Conservation (phyloP, 2,888 invertebrate genomes). For the Therioaphis trifolii region DNA sequence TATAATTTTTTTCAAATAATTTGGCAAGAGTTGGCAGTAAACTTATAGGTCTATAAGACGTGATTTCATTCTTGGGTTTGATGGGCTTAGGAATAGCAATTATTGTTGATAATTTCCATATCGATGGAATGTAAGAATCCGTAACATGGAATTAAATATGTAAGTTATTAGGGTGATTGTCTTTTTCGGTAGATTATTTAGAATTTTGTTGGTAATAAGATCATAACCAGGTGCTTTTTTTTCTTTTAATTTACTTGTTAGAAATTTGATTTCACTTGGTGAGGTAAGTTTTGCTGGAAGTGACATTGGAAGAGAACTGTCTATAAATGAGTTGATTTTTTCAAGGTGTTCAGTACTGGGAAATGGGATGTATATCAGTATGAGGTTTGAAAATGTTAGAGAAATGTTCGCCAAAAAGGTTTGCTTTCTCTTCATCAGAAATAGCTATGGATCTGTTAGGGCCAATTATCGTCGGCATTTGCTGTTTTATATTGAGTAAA, state of each 20-base stretch:
- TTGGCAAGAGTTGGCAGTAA: too few species aligned
- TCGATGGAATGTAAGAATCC: neutral
- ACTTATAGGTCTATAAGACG: too few species aligned
- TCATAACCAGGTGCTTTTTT: constrained; percentile 11
- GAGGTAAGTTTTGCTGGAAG: neutral
- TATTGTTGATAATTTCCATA: constrained; percentile 8
- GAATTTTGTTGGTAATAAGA: too few species aligned
- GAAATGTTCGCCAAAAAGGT: neutral
- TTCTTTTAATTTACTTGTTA: constrained; percentile 11
- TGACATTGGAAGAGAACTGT: constrained; percentile 3
- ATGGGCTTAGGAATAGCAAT: neutral
- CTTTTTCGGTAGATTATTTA: constrained; percentile 11
- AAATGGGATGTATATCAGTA: neutral
- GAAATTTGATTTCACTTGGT: neutral
- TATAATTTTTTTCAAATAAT: constrained; percentile 14
- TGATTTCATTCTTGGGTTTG: too few species aligned
- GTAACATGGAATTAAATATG: constrained; percentile 3
- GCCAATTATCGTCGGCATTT: neutral
- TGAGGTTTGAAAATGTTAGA: neutral
- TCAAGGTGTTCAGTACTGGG: neutral
- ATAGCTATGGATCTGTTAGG: neutral
- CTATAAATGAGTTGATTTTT: neutral
- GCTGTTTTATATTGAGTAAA: neutral
- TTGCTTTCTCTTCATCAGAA: neutral
- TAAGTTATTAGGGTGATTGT: neutral